phyloP scores from a whole-genome alignment of 2,797 vertebrate genomes.

The Emydoidea blandingii region DNA sequence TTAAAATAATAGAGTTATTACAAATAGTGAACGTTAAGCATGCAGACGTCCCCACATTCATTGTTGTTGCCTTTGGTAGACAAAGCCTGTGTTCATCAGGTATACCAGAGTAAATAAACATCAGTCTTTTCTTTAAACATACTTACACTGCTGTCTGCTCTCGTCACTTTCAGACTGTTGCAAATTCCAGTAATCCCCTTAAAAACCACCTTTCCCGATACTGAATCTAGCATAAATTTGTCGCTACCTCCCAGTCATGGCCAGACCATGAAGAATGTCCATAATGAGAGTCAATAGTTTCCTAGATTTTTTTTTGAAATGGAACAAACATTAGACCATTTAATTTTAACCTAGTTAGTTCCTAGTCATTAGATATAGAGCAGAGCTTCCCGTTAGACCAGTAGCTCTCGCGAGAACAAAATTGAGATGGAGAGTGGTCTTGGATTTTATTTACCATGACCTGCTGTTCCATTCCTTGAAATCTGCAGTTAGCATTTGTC shows the following conservation, averaged over 20 bases:
- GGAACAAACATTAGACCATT: not conserved
- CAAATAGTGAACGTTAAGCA: not conserved
- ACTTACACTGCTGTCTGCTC: accelerated
- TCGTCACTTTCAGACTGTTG: accelerated
- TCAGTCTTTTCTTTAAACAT: not conserved
- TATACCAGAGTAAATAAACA: not conserved
- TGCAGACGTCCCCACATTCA: not conserved
- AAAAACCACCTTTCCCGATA: not conserved
- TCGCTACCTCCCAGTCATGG: accelerated
- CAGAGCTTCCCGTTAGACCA: conserved; percentile 25
- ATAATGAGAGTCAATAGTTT: not conserved
- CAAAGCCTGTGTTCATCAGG: not conserved
- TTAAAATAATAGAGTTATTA: not conserved
- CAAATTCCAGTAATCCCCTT: not conserved
- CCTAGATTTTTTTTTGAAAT: not conserved
- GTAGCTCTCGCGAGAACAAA: not conserved
- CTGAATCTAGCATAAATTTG: too few species aligned
- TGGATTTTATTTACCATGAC: conserved; percentile 68
- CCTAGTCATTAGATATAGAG: accelerated
- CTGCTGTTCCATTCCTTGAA: conserved; percentile 43
- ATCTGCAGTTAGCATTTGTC: conserved; percentile 25
- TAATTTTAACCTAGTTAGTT: conserved; percentile 12
- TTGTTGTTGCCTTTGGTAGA: not conserved
- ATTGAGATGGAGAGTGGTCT: conserved; percentile 29
- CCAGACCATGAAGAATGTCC: accelerated